Base-by-base conservation (phyloP, 2,113 vertebrate genomes). In the Heterocephalus glaber region DNA sequence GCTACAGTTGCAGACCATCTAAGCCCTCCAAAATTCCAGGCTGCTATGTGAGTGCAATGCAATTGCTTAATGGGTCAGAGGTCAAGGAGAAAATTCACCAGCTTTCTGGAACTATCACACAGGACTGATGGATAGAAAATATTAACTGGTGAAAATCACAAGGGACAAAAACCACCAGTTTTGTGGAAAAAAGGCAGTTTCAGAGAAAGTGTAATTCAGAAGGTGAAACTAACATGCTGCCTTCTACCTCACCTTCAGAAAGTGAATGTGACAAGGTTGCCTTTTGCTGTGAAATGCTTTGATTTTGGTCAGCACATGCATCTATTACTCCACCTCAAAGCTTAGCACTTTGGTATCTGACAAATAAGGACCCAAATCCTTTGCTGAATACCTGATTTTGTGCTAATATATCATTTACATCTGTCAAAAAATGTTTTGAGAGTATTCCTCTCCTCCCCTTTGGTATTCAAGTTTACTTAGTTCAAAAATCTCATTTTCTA, bases 331-430 rank as follows among this genome's bases (percentile, higher is more conserved):
- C 41, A 38, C 16, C 66, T 89, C 47, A 76, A 68, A 41, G 63
- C 38, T 61, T n/a, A 63, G 35, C 24, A 6, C 56, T 87, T 86
- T 81, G 35, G 44, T 52, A 41, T 92, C 56, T 96, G 85, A 95
- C 58, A 87, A n/a, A 16, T n/a, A 44, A 63, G 3, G 22, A 8
- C 24, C 7, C 70, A 47, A 54, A 26, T 92, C 49, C 33, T 61
- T 86, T 93, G 20, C 17, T 28, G 58, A 84, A 63, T 80, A 65
- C 19, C 41, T 38, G 56, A 56, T 49, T 93, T 95, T 60, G 35
- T 72, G 80, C 52, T 83, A 54, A 89, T 13, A 38, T 30, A 30
- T 19, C 61, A 79, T 82, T 16, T 35, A 60, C 60, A 89, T 74
- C 80, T 82, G 58, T 86, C 91, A 86, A 89, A 63, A 63, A 49